These are phyloP conservation scores for Salvelinus namaycush DNA, from an alignment of 2,113 vertebrate species.

Conservation along the genomic window DNA sequence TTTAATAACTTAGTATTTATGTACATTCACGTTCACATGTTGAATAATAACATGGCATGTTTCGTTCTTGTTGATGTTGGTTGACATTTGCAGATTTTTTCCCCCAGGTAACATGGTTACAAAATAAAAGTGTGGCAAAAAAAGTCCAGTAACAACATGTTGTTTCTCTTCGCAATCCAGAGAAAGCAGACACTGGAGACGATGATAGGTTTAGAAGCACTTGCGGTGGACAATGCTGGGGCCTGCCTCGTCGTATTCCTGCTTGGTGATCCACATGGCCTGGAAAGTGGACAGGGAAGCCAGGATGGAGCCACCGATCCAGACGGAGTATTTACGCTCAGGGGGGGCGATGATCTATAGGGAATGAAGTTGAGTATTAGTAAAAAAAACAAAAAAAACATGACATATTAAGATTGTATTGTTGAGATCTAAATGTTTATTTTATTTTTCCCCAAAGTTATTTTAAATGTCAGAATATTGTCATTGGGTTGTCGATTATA, in stretches of 20 bases:
- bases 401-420: no score
- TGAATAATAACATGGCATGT: constrained; percentile 79
- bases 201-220: constrained; percentile 90
- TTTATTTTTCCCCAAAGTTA: not conserved
- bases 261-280: constrained; percentile 99
- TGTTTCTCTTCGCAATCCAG: constrained; percentile 69
- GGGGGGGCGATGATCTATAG: constrained; percentile 96
- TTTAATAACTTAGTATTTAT: constrained; percentile 97
- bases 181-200: constrained; percentile 67
- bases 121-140: constrained; percentile 64
- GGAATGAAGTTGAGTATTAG: not conserved
- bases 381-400: not conserved
- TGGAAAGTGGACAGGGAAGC: constrained; percentile 99
- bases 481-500: not conserved
- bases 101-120: constrained; percentile 72
- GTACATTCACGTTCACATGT: constrained; percentile 92
- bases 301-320: constrained; percentile 99
- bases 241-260: constrained; percentile 98
- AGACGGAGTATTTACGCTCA: constrained; percentile 99
- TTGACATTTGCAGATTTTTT: constrained; percentile 74
- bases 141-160: constrained; percentile 74
- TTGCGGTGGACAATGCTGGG: constrained; percentile 99
- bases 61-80: constrained; percentile 64
- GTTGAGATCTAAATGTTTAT: no score
- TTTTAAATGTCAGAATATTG: not conserved